These are phyloP conservation scores for Nylanderia fulva DNA, from an alignment of 1,140 invertebrate species.

Conservation along the genomic window DNA sequence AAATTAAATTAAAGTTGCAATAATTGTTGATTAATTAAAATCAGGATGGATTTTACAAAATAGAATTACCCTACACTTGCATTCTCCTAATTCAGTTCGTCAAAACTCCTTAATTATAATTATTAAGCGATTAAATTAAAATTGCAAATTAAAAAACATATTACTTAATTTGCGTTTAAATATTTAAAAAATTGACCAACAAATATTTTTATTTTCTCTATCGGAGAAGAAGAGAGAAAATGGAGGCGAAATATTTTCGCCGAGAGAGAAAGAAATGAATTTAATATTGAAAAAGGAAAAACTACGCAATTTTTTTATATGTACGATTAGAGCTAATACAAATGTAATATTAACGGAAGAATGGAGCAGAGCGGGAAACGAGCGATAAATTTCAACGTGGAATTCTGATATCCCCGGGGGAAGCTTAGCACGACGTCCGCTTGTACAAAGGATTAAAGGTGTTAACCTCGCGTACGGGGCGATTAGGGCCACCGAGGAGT, in stretches of 20 bases:
- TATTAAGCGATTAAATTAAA: neutral
- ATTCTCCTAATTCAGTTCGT: neutral
- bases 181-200: neutral
- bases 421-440: conserved; percentile 52
- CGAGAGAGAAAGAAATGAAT: conserved; percentile 8
- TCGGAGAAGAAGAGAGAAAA: neutral
- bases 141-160: neutral
- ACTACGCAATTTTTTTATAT: neutral
- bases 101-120: neutral
- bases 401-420: conserved; percentile 53
- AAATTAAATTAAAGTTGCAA: no score
- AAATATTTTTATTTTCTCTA: neutral
- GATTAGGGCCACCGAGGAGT: conserved; percentile 60
- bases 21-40: neutral
- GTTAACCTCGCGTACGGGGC: conserved; percentile 56
- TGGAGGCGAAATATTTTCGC: neutral
- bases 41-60: neutral
- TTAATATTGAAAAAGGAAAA: neutral
- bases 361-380: neutral
- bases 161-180: neutral
- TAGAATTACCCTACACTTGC: neutral
- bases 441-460: conserved; percentile 62
- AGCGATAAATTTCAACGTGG: conserved; percentile 52
- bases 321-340: conserved; percentile 21
- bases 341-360: conserved; percentile 24